Evolutionary conservation across 2,888 invertebrate genomes (phyloP), one percentile per base, ranked within the genome.

Genomic region (Eupeodes luniger): DNA sequence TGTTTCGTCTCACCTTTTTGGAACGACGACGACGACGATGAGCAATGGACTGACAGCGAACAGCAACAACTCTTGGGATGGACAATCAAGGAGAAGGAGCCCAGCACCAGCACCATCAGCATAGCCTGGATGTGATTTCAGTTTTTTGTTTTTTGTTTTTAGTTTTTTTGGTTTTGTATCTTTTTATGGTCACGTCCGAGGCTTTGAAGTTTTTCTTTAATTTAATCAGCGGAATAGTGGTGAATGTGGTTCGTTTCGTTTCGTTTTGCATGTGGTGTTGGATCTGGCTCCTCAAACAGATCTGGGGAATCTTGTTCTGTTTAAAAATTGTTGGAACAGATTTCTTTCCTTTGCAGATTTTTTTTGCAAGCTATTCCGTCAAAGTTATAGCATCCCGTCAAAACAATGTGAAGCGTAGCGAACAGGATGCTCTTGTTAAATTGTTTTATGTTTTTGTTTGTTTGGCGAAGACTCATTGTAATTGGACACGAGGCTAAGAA

Each of bases 371-470:
- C 59, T 66, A 44, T 87, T 87, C 61, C 16, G 74, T 75, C 81
- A 79, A 57, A 83, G 75, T 86, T 86, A 86, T 86, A 47, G 70
- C 86, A 78, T 88, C 81, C 75, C 85, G 77, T 85, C 81, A 81
- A 81, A 78, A 66, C 36, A 85, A 77, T 78, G 67, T 49, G 72
- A 64, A 72, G 75, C 69, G 86, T 70, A 82, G 62, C 57, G 49
- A 61, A 74, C 27, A 74, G 61, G 49, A 74, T 74, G 27, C 5
- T 49, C 47, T 47, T 74, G 59, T 59, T 9, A 36, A 59, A 59
- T 36, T 59, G 14, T 74, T 27, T 44, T 55, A 16, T 16, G 5
- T 12, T 51, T n/a, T 16, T 53, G 36, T 10, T 53, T 40, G 16
- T 34, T 19, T 9, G 40, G 5, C 19, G 9, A 55, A 55, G 55